phyloP scores from a whole-genome alignment of 2,888 invertebrate species.

The Tipula unca region DNA sequence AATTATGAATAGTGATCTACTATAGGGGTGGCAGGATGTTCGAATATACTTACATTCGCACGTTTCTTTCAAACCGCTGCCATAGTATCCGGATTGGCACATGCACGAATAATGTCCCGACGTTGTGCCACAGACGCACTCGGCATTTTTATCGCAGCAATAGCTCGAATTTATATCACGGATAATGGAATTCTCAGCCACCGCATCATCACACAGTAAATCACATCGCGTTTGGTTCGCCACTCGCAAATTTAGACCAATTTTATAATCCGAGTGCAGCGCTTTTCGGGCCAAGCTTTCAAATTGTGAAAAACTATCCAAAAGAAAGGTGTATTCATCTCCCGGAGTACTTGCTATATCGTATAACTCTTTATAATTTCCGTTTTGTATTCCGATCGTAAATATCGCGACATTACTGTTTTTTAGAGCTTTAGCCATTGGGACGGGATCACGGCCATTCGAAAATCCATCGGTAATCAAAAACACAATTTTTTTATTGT shows the following conservation, averaged over 20 bases:
- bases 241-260: conserved; percentile 50
- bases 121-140: conserved; percentile 56
- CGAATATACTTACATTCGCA: conserved; percentile 50
- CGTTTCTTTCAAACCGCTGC: conserved; percentile 50
- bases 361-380: conserved; percentile 53
- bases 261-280: conserved; percentile 54
- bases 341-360: conserved; percentile 56
- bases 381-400: conserved; percentile 51
- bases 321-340: conserved; percentile 53
- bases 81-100: conserved; percentile 56
- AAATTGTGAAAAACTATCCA: conserved; percentile 60
- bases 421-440: conserved; percentile 49
- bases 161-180: conserved; percentile 27
- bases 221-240: conserved; percentile 44
- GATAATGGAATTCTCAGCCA: neutral
- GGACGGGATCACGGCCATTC: conserved; percentile 58
- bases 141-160: conserved; percentile 54
- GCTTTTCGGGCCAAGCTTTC: conserved; percentile 59
- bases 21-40: neutral
- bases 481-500: conserved; percentile 52
- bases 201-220: conserved; percentile 41
- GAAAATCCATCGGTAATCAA: conserved; percentile 64
- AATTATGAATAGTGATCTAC: neutral
- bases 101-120: conserved; percentile 61
- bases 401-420: conserved; percentile 46